Conservation (phyloP, 2,113 vertebrate species). For the Solea senegalensis region DNA sequence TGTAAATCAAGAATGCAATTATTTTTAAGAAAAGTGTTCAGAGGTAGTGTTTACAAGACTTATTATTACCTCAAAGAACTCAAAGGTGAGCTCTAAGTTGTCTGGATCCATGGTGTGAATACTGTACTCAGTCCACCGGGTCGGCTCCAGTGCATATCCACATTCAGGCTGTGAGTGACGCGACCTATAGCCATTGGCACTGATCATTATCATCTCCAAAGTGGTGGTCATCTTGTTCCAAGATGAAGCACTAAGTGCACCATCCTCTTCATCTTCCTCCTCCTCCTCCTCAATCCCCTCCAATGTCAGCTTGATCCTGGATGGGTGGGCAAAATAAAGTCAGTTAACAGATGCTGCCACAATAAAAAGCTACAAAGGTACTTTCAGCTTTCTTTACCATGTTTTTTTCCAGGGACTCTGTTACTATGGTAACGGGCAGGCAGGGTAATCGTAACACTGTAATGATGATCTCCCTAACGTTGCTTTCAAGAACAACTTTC, state of each 20-base stretch:
- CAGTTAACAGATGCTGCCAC: background rate
- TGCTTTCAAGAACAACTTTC: constrained; percentile 32
- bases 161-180: constrained; percentile 95
- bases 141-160: constrained; percentile 89
- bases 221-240: constrained; percentile 89
- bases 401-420: background rate
- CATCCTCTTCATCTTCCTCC: constrained; percentile 84
- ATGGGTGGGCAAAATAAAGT: background rate
- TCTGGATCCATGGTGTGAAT: constrained; percentile 98
- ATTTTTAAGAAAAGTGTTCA: background rate
- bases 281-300: constrained; percentile 94
- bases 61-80: constrained; percentile 93
- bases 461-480: background rate
- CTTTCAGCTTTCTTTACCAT: background rate
- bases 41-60: background rate
- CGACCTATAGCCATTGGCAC: constrained; percentile 85
- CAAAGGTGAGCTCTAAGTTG: constrained; percentile 95
- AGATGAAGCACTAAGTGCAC: constrained; percentile 76
- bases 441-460: background rate
- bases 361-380: no score
- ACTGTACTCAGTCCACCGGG: constrained; percentile 92
- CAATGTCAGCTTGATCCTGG: constrained; percentile 87
- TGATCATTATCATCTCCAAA: constrained; percentile 91
- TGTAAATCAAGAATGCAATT: background rate
- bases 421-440: background rate